Conservation (phyloP, 2,113 vertebrate genomes). For the Toxotes jaculatrix region DNA sequence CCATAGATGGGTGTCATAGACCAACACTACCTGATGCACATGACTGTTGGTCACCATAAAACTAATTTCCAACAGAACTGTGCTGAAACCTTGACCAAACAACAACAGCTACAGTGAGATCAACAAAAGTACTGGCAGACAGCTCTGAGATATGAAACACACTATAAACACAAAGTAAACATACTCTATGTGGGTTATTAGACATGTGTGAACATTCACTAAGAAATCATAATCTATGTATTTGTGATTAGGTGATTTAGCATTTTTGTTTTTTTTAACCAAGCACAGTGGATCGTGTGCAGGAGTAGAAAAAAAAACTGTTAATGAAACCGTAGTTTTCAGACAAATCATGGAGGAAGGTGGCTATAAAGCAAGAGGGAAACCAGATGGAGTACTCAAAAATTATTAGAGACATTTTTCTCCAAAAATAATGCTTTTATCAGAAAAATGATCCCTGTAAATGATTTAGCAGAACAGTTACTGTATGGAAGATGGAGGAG, state of each 20-base stretch:
- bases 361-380: constrained; percentile 66
- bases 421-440: constrained; percentile 90
- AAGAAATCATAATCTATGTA: constrained; percentile 37
- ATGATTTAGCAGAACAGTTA: constrained; percentile 85
- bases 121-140: neutral
- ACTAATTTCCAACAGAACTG: neutral
- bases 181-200: constrained; percentile 39
- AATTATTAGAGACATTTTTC: constrained; percentile 85
- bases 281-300: constrained; percentile 9
- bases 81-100: neutral
- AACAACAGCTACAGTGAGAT: neutral
- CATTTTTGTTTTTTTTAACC: neutral
- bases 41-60: neutral
- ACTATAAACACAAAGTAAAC: constrained; percentile 17
- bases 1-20: neutral
- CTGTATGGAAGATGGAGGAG: constrained; percentile 80
- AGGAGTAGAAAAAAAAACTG: neutral
- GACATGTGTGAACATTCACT: constrained; percentile 38
- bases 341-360: constrained; percentile 55
- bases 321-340: constrained; percentile 33
- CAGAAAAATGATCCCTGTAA: constrained; percentile 87
- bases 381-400: constrained; percentile 65
- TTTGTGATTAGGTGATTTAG: constrained; percentile 41
- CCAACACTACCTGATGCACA: neutral
- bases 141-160: constrained; percentile 13